These are phyloP conservation scores for Sinelater perroti DNA, from an alignment of 2,888 invertebrate species.

Conservation along the genomic window DNA sequence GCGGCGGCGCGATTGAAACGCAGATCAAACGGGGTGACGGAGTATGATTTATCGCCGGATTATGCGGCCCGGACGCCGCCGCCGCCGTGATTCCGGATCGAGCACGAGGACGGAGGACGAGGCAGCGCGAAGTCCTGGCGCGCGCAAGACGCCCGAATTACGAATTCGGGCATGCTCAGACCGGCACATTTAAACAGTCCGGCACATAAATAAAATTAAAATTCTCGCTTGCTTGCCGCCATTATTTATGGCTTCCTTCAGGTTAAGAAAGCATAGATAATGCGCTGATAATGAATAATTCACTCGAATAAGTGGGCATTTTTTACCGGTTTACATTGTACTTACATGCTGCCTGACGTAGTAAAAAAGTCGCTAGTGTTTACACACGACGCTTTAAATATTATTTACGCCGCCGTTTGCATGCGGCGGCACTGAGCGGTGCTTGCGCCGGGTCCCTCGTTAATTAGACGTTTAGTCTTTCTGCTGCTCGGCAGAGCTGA, in stretches of 20 bases:
- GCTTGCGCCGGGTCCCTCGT: too few species aligned
- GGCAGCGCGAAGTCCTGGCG: not conserved
- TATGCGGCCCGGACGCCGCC: slow-evolving; percentile 44
- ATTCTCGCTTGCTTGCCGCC: slow-evolving; percentile 39
- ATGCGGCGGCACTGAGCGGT: too few species aligned
- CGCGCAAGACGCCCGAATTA: slow-evolving; percentile 14
- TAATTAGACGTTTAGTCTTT: too few species aligned
- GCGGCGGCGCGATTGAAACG: slow-evolving; percentile 29
- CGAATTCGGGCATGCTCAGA: slow-evolving; percentile 19
- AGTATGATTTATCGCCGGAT: slow-evolving; percentile 52
- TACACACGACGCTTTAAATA: too few species aligned
- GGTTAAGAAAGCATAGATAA: slow-evolving; percentile 46
- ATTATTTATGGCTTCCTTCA: slow-evolving; percentile 49
- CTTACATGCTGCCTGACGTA: too few species aligned
- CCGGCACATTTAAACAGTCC: slow-evolving; percentile 26
- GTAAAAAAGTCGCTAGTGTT: too few species aligned
- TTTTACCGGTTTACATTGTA: slow-evolving; percentile 32
- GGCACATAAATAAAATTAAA: slow-evolving; percentile 29
- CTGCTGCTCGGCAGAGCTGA: too few species aligned
- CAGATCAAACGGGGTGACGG: slow-evolving; percentile 31
- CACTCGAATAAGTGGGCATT: slow-evolving; percentile 36
- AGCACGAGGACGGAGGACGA: too few species aligned
- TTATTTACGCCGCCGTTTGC: too few species aligned
- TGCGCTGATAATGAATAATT: slow-evolving; percentile 46
- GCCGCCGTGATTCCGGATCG: too few species aligned